Conservation (phyloP, 2,797 vertebrate species). For the Thalassophryne amazonica region DNA sequence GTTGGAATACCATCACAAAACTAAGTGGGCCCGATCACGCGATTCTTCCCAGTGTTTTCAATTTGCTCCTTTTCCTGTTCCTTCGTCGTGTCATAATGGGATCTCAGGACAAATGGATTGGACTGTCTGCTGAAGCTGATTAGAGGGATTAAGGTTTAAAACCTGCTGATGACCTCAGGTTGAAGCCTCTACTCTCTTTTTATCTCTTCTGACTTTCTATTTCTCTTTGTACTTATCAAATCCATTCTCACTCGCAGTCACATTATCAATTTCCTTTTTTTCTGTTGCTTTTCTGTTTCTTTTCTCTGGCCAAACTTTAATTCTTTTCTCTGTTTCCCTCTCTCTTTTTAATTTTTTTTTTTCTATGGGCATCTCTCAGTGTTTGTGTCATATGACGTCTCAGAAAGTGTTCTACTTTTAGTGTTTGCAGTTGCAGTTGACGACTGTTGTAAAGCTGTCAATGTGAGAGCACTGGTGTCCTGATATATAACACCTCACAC, state of each 20-base stretch:
- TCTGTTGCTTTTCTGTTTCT: background rate
- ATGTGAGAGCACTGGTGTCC: conserved; percentile 30
- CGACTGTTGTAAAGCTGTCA: conserved; percentile 58
- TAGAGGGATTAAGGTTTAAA: conserved; percentile 63
- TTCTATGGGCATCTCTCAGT: conserved; percentile 45
- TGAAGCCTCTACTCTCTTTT: conserved; percentile 23
- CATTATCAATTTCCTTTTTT: background rate
- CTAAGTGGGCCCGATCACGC: too few relatives aligned
- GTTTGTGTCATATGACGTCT: conserved; percentile 30
- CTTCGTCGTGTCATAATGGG: conserved; percentile 61
- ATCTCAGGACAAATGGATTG: conserved; percentile 57
- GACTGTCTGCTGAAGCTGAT: conserved; percentile 54
- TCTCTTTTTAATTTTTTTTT: background rate
- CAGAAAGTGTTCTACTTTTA: conserved; percentile 58
- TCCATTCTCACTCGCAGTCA: conserved; percentile 11
- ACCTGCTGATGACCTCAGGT: conserved; percentile 49
- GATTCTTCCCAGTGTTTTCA: conserved; percentile 40
- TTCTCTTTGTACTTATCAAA: conserved; percentile 44
- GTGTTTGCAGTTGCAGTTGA: conserved; percentile 36
- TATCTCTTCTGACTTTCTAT: conserved; percentile 42
- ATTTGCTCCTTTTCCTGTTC: conserved; percentile 46
- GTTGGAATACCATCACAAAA: conserved; percentile 1
- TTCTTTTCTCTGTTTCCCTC: too few relatives aligned
- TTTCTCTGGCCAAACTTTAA: too few relatives aligned
- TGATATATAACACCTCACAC: conserved; percentile 40